Percentiles rank a stretch among this genome's conserved stretches.
phyloP scores from a whole-genome alignment of 2,797 vertebrate species.

The Melanogrammus aeglefinus region DNA sequence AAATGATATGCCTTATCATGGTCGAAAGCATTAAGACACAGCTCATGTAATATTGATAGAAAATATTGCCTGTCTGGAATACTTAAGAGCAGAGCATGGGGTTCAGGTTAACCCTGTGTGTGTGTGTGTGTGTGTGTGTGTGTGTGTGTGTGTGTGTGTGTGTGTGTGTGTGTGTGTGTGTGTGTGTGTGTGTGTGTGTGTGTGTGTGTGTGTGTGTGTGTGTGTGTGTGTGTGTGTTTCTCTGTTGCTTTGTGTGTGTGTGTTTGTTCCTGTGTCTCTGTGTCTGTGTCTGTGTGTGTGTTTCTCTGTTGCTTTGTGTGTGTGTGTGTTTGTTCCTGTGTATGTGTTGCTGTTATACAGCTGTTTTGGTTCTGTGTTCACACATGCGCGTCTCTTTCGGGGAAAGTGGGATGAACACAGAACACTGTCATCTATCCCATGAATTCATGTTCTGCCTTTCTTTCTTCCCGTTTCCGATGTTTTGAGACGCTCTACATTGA shows the following conservation, averaged over 20 bases:
- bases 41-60: slow-evolving; percentile 48
- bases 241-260: slow-evolving; percentile 19
- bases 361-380: neutral
- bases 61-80: slow-evolving; percentile 46
- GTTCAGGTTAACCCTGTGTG: slow-evolving; percentile 23
- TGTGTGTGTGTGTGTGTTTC: slow-evolving; percentile 16
- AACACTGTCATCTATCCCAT: too few relatives aligned
- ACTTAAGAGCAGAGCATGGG: slow-evolving; percentile 35
- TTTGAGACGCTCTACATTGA: neutral
- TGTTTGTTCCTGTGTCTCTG: slow-evolving; percentile 20
- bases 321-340: neutral
- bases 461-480: neutral
- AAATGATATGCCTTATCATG: slow-evolving; percentile 14
- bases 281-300: slow-evolving; percentile 15
- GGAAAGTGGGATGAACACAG: too few relatives aligned
- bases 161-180: neutral
- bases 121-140: slow-evolving; percentile 16
- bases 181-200: neutral
- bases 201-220: neutral
- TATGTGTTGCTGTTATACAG: neutral
- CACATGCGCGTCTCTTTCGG: neutral
- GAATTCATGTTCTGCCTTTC: neutral
- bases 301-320: too few relatives aligned
- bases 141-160: slow-evolving; percentile 13
- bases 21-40: slow-evolving; percentile 34